Conservation (phyloP, 2,113 vertebrate species). For the Microcebus murinus region DNA sequence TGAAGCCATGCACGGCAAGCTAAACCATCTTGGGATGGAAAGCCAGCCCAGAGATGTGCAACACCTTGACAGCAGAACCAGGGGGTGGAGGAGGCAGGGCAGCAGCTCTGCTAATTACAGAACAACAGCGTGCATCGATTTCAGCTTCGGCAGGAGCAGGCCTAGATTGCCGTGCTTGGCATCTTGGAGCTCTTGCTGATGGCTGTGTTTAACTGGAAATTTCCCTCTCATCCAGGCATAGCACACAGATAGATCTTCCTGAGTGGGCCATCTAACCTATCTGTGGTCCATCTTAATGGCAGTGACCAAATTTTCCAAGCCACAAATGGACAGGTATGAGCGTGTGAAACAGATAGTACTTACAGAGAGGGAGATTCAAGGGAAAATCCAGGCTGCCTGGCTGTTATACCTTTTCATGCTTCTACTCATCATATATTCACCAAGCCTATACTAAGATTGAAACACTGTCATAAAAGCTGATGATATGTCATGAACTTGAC, state of each 20-base stretch:
- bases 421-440: not conserved
- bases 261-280: not conserved
- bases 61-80: conserved; percentile 53
- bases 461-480: not conserved
- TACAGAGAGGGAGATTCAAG: not conserved
- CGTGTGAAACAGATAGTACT: not conserved
- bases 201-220: not conserved
- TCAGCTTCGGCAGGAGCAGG: not conserved
- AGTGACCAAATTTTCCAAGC: not conserved
- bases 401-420: not conserved
- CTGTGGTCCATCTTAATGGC: not conserved
- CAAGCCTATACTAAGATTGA: not conserved
- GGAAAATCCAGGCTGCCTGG: not conserved
- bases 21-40: conserved; percentile 24
- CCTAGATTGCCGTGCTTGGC: too few species aligned
- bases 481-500: not conserved
- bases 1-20: conserved; percentile 49
- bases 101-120: conserved; percentile 53
- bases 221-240: not conserved
- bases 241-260: not conserved
- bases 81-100: not conserved
- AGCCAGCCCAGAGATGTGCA: conserved; percentile 21
- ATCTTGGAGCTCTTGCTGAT: not conserved
- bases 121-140: not conserved
- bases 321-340: not conserved